Evolutionary conservation across 2,797 vertebrate genomes (phyloP).

Genomic region (Notoglanidium macrostoma): DNA sequence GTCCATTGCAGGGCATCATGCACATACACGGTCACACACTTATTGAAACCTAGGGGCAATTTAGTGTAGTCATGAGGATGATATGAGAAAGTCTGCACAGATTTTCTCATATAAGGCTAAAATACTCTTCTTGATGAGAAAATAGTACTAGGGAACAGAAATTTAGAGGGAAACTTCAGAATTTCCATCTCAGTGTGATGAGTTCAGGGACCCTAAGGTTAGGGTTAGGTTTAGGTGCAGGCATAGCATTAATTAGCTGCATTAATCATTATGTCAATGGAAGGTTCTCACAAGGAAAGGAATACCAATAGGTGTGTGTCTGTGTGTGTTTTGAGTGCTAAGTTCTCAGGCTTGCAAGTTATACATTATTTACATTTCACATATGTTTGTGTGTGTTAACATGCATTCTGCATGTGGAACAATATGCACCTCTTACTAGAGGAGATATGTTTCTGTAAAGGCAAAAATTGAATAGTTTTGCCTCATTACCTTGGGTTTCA

Average conservation of each 20-base stretch:
- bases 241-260: no score
- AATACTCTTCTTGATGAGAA: neutral
- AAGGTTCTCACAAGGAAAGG: no score
- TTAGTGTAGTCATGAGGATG: neutral
- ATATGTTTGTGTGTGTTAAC: neutral
- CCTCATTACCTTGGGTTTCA: neutral
- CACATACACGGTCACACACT: neutral
- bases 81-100: neutral
- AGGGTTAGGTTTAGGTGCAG: no score
- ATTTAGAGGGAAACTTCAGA: slow-evolving; percentile 53
- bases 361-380: neutral
- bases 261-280: no score
- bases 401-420: neutral
- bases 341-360: neutral
- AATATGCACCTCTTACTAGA: neutral
- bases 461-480: neutral
- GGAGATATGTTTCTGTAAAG: neutral
- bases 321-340: slow-evolving; percentile 5
- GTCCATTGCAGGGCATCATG: neutral
- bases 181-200: neutral
- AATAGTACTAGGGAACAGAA: neutral
- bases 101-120: neutral
- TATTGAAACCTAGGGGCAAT: neutral
- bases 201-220: neutral
- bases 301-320: neutral